Percentiles rank a stretch among this genome's conserved stretches.
phyloP scores from a whole-genome alignment of 2,888 invertebrate genomes.

The Stegana nigrithorax region DNA sequence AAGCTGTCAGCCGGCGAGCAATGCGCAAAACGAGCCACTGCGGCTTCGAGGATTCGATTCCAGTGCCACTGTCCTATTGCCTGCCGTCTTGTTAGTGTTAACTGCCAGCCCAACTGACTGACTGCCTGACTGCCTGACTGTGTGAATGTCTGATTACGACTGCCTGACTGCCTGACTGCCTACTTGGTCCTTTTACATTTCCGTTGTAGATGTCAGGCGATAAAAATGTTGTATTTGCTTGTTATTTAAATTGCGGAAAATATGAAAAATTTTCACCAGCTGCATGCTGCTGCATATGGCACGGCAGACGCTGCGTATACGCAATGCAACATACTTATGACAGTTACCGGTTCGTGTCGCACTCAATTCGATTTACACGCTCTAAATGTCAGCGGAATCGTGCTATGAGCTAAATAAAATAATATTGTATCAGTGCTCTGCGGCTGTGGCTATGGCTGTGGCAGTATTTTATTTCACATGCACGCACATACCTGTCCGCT shows the following conservation, averaged over 20 bases:
- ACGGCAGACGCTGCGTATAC: neutral
- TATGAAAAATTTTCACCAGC: neutral
- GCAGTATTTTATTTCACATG: too few relatives aligned
- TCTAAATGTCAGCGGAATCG: neutral
- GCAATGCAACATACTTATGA: neutral
- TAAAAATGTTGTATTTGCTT: constrained; percentile 2
- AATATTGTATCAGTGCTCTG: too few relatives aligned
- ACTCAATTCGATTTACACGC: neutral
- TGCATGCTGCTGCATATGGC: too few relatives aligned
- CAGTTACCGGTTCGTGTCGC: neutral
- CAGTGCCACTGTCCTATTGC: neutral
- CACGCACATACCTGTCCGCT: too few relatives aligned
- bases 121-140: too few relatives aligned
- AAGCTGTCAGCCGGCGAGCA: constrained; percentile 6
- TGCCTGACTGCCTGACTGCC: neutral
- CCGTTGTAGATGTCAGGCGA: neutral
- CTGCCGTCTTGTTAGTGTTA: neutral
- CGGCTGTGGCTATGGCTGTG: too few relatives aligned
- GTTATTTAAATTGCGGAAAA: constrained; percentile 1
- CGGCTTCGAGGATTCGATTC: neutral
- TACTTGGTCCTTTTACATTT: constrained; percentile 1
- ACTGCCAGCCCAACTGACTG: too few relatives aligned
- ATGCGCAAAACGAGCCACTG: neutral
- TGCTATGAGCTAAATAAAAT: neutral
- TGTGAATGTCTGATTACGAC: too few relatives aligned